Conservation (phyloP, 2,888 invertebrate species). For the Hesperia comma region DNA sequence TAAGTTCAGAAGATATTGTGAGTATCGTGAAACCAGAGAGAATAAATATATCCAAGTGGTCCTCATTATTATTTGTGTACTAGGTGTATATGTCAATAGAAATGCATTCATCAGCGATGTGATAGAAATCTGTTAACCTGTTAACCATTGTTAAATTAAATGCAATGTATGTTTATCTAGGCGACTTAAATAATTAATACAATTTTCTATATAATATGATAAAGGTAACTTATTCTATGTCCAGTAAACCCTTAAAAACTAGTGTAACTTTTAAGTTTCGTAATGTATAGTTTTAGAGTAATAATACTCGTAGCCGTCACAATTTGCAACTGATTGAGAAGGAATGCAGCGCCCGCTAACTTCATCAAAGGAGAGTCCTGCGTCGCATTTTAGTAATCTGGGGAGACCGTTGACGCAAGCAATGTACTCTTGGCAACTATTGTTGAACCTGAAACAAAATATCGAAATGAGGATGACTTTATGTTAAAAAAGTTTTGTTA, state of each 20-base stretch:
- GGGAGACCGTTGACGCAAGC: constrained; percentile 64
- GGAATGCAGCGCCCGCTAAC: constrained; percentile 56
- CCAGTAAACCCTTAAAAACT: not conserved
- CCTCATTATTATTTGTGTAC: too few relatives aligned
- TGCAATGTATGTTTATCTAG: too few relatives aligned
- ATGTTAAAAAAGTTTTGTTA: too few relatives aligned
- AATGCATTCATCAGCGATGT: too few relatives aligned
- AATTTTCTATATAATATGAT: too few relatives aligned
- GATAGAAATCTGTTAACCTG: too few relatives aligned
- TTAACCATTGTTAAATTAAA: too few relatives aligned
- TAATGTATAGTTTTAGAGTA: not conserved
- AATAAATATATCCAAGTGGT: too few relatives aligned
- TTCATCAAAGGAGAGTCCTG: constrained; percentile 60
- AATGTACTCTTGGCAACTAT: constrained; percentile 59
- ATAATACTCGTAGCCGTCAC: not conserved
- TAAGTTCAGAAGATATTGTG: not conserved
- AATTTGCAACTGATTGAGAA: constrained; percentile 7
- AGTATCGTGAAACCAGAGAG: too few relatives aligned
- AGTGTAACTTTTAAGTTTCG: not conserved
- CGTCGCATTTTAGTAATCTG: constrained; percentile 62
- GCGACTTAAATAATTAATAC: too few relatives aligned
- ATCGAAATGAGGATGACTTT: too few relatives aligned
- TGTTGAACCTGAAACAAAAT: constrained; percentile 51
- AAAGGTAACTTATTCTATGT: not conserved
- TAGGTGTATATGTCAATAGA: too few relatives aligned